Evolutionary conservation across 2,888 invertebrate genomes (phyloP).

Genomic region (Epistrophe grossulariae): DNA sequence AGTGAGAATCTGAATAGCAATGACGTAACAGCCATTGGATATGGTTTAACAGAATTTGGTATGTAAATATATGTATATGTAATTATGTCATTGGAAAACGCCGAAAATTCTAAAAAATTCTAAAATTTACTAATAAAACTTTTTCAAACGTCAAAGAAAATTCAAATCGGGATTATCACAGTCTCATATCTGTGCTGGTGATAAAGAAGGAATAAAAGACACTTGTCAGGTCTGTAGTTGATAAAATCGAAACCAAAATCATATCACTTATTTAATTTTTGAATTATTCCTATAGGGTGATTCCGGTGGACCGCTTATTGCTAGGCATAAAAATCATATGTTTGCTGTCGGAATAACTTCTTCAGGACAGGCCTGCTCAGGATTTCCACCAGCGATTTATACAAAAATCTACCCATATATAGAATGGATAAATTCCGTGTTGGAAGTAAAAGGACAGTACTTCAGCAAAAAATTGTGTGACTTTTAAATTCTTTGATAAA

Average conservation of each 20-base stretch:
- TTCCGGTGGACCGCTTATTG: conserved; percentile 76
- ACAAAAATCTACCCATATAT: conserved; percentile 30
- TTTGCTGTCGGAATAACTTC: conserved; percentile 75
- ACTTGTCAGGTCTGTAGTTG: conserved; percentile 72
- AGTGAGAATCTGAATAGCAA: background rate
- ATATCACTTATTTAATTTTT: background rate
- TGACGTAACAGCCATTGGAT: conserved; percentile 44
- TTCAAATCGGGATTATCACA: conserved; percentile 73
- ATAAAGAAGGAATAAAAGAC: conserved; percentile 73
- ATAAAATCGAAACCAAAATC: background rate
- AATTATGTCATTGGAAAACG: too few species aligned
- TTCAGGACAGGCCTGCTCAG: conserved; percentile 68
- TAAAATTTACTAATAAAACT: background rate
- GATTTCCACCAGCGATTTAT: conserved; percentile 62
- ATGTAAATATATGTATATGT: too few species aligned
- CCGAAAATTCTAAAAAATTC: too few species aligned
- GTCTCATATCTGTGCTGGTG: conserved; percentile 79
- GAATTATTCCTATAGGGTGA: conserved; percentile 76
- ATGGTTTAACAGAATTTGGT: conserved; percentile 38
- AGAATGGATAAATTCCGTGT: background rate
- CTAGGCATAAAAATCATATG: conserved; percentile 14
- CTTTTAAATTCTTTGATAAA: too few species aligned
- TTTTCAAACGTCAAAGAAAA: conserved; percentile 26
- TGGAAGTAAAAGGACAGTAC: too few species aligned
- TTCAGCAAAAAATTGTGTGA: too few species aligned